These are phyloP conservation scores for Phyllostomus hastatus DNA, from an alignment of 2,113 vertebrate species.

Conservation along the genomic window DNA sequence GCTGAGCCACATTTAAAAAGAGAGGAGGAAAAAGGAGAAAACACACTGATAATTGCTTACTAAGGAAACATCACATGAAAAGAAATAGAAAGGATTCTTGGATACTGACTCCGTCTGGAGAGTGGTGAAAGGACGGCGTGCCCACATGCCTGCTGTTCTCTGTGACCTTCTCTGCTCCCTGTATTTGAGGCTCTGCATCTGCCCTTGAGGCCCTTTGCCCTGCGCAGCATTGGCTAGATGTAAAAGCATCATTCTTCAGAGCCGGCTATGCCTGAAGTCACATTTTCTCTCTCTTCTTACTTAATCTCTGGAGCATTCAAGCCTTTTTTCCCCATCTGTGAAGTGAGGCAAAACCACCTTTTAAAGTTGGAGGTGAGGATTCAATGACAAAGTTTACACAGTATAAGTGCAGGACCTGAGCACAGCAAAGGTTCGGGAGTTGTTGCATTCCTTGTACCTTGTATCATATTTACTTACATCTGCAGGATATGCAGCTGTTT, in stretches of 20 bases:
- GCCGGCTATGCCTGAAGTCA: not conserved
- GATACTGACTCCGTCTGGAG: not conserved
- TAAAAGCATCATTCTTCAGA: not conserved
- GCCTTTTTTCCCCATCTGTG: not conserved
- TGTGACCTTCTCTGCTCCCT: not conserved
- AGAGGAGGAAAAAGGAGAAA: not conserved
- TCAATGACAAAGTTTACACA: not conserved
- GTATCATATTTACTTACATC: not conserved
- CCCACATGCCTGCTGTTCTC: not conserved
- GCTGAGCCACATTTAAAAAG: not conserved
- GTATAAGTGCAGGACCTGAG: not conserved
- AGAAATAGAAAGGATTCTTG: not conserved
- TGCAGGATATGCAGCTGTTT: not conserved
- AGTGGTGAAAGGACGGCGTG: not conserved
- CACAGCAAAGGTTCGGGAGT: not conserved
- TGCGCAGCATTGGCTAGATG: not conserved
- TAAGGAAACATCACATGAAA: not conserved
- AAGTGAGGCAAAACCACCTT: constrained; percentile 6
- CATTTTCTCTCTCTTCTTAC: not conserved
- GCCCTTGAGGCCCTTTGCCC: not conserved
- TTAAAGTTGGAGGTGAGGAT: not conserved
- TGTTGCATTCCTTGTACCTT: not conserved
- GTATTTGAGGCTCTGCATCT: not conserved
- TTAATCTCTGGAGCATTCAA: not conserved
- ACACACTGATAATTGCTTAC: not conserved